phyloP scores from a whole-genome alignment of 2,113 vertebrate species.

The Furnarius figulus region DNA sequence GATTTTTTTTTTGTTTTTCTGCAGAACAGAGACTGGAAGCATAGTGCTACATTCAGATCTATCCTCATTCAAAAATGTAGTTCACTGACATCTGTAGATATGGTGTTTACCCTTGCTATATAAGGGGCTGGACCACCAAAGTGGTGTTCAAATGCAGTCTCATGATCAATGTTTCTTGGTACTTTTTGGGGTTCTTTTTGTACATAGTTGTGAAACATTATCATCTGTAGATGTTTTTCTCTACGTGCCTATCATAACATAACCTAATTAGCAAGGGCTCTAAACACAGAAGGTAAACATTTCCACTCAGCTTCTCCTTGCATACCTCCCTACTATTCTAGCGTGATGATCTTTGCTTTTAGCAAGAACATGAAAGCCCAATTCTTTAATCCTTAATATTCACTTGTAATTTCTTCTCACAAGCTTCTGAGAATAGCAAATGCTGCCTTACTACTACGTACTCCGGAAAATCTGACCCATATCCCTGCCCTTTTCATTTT shows the following conservation, averaged over 20 bases:
- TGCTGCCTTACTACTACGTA: not conserved
- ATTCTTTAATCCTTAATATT: not conserved
- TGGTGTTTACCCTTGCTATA: not conserved
- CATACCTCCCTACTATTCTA: not conserved
- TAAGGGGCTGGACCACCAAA: not conserved
- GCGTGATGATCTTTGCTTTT: accelerated
- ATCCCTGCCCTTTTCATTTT: not conserved
- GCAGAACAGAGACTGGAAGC: not conserved
- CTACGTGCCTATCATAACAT: not conserved
- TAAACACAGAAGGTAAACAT: not conserved
- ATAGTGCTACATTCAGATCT: not conserved
- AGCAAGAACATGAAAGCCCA: not conserved
- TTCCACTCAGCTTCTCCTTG: not conserved
- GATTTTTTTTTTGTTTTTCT: not conserved
- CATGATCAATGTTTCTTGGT: not conserved
- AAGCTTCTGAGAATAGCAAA: not conserved
- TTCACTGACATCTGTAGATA: not conserved
- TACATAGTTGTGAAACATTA: not conserved
- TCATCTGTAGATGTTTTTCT: not conserved
- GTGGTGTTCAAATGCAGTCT: not conserved
- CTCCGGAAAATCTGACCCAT: not conserved
- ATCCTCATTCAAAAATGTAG: not conserved
- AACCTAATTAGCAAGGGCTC: not conserved
- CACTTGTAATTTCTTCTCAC: not conserved
- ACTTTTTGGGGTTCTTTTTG: not conserved